Base-by-base conservation (phyloP, 53 echinoderm and acorn worm species). In the Stichopus horrens region DNA sequence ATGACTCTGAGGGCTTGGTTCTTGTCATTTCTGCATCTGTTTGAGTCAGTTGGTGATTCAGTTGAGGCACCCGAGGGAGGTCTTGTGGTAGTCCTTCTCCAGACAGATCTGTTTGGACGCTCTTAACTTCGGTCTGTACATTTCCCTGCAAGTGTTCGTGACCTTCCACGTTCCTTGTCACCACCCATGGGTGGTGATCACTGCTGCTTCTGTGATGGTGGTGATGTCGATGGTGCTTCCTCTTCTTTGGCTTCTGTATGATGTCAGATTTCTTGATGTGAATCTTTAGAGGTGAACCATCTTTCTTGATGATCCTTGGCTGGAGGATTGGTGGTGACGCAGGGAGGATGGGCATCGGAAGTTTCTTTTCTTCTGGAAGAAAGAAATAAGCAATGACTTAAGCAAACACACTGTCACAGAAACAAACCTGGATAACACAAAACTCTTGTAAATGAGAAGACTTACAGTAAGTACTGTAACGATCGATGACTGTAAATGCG, bases 271-370 rank as follows among this genome's bases (percentile, higher is more conserved):
- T 97, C 89, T 94, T 93, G 55, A 97, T 97, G 86, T 97, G 97
- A 21, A 97, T 84, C 77, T 97, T 97, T 67, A 97, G 85, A 60
- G 92, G 95, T 22, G 90, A 86, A 54, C 97, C 97, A 84, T 95
- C 97, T 88, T 97, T 97, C 88, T 97, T 97, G 37, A 97, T 92
- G 59, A 97, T 97, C 57, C 96, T 86, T n/a, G 96, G 92, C 23
- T 94, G 89, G 51, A 89, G 74, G 66, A 87, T 80, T 9, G 83
- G 20, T 7, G 88, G 66, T 11, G 85, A 85, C 52, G 85, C 66
- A 63, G 85, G 67, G 51, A 85, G 66, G 23, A 37, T 63, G 21
- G 67, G 66, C 51, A 66, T 7, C 66, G 85, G 59, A 23, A 23
- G 19, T 52, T 63, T 66, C 85, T 66, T 85, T 65, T 85, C 85